Conservation (phyloP, 2,113 vertebrate species). For the Apaloderma vittatum region DNA sequence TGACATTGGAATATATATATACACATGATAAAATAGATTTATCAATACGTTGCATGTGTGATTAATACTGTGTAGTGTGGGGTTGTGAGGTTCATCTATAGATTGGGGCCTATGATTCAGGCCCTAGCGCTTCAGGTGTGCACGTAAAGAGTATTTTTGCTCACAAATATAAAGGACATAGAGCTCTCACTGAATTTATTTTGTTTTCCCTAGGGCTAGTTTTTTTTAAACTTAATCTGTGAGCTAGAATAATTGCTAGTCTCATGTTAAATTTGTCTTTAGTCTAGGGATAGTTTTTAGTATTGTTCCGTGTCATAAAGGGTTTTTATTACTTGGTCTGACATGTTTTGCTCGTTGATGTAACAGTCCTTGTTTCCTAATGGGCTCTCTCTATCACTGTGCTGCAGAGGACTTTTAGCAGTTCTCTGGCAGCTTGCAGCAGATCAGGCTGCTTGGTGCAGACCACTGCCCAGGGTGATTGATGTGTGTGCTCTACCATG, state of each 20-base stretch:
- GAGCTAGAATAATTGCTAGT: not conserved
- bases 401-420: not conserved
- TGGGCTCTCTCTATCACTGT: not conserved
- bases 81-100: too few relatives aligned
- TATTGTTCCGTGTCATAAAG: not conserved
- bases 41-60: too few relatives aligned
- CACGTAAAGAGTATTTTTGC: not conserved
- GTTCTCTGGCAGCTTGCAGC: not conserved
- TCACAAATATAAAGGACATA: not conserved
- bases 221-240: not conserved
- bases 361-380: not conserved
- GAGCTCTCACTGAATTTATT: not conserved
- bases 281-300: not conserved
- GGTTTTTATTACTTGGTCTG: not conserved
- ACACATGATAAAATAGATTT: too few relatives aligned
- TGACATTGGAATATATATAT: too few relatives aligned
- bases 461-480: not conserved
- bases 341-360: not conserved
- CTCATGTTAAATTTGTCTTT: not conserved
- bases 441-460: not conserved
- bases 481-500: not conserved
- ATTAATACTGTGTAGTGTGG: too few relatives aligned
- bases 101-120: too few relatives aligned
- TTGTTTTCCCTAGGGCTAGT: not conserved
- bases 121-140: not conserved